Base-by-base conservation (phyloP, 1,140 invertebrate species). In the Probaryconus sp. region DNA sequence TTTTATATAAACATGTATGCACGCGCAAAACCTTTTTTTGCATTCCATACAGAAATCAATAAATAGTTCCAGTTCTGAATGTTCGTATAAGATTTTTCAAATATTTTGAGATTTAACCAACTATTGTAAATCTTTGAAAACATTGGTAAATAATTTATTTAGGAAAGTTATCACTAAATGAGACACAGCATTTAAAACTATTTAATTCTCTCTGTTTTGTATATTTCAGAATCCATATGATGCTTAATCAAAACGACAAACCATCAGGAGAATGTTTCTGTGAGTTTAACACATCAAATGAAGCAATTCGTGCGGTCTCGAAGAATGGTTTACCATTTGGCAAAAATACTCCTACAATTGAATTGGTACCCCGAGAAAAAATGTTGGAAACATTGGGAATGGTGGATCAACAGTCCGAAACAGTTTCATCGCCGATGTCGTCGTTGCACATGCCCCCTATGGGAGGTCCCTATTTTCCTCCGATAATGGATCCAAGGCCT, bases 221-320 rank as follows among this genome's bases (percentile, higher is more conserved):
- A n/a, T 28, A 2, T 72, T 64, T 0, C 42, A 90, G 93, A 58
- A 94, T 96, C 58, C 93, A 96, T 77, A 90, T 96, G 56, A 89
- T 96, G 83, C 86, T 92, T 7, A 93, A 92, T 69, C 83, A 90
- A 4, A 88, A 89, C 33, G 91, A 92, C 1, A 88, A 91, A 61
- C 93, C 94, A 0, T 91, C 91, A 0, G 95, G 96, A 0, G 93
- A 96, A 71, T 95, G 94, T 26, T 96, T 95, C 81, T 94, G 95
- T 72, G 95, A 97, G 81, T 97, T 97, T 80, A 85, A 88, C 5
- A 90, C 89, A 9, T 60, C 85, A 0, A 89, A 91, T 18, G 93
- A 96, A 77, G 94, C 94, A 1, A 85, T 90, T 5, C 86, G 89
- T 48, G 95, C 95, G 0, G 82, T 91, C 0, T 85, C 89, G 0